Percentiles rank a stretch among this genome's conserved stretches.
Evolutionary conservation across 2,888 invertebrate species (phyloP).

Genomic region (Corbicula japonica): DNA sequence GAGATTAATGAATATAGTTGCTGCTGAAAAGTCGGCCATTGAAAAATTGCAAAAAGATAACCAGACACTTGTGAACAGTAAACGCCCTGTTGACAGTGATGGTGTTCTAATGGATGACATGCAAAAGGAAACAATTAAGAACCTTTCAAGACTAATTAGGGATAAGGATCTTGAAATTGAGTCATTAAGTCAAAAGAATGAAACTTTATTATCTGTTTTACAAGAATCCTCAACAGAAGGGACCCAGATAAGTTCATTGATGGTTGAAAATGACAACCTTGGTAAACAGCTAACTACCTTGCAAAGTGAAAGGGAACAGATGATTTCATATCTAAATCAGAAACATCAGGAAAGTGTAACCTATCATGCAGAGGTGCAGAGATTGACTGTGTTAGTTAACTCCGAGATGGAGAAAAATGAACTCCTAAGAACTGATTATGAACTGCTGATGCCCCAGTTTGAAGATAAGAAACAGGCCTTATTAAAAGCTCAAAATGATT

Average conservation of each 20-base stretch:
- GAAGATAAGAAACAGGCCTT: constrained; percentile 86
- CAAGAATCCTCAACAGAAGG: constrained; percentile 80
- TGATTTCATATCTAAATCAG: constrained; percentile 89
- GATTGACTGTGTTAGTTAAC: constrained; percentile 87
- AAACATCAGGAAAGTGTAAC: constrained; percentile 95
- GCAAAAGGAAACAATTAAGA: constrained; percentile 86
- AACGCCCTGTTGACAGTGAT: constrained; percentile 79
- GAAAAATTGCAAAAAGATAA: constrained; percentile 85
- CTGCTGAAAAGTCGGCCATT: constrained; percentile 85
- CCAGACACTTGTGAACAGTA: constrained; percentile 71
- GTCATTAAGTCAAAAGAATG: constrained; percentile 86
- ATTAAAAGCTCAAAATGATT: constrained; percentile 85
- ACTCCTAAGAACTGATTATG: constrained; percentile 80
- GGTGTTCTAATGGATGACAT: constrained; percentile 84
- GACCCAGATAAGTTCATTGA: constrained; percentile 71
- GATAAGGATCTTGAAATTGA: constrained; percentile 87
- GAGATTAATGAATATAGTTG: constrained; percentile 85
- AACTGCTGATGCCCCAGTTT: constrained; percentile 83
- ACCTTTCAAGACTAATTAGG: constrained; percentile 85
- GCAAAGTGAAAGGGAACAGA: constrained; percentile 86
- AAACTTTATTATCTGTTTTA: constrained; percentile 84
- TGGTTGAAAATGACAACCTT: constrained; percentile 85
- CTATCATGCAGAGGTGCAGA: constrained; percentile 95
- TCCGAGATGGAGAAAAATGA: constrained; percentile 78
- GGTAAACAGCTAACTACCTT: constrained; percentile 89